A percentile compares a stretch with the other conserved stretches of the same genome.
Evolutionary conservation across 2,113 vertebrate genomes (phyloP).

Genomic region (Corapipo altera): DNA sequence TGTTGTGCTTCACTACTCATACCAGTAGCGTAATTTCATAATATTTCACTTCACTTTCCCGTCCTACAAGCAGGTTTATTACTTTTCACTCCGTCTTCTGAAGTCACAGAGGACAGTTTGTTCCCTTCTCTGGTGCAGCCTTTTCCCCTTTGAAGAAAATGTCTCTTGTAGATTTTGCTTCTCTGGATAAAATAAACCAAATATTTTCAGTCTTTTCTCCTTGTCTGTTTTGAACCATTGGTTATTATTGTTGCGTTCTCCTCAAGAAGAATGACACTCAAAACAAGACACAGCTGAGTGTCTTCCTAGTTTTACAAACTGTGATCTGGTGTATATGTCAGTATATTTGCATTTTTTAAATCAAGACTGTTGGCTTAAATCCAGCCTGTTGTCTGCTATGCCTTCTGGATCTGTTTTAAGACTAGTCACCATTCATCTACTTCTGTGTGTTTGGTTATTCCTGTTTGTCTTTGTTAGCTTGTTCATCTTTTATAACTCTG

Average conservation of each 20-base stretch:
- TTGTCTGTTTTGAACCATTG: not conserved
- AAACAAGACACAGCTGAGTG: not conserved
- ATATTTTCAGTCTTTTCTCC: not conserved
- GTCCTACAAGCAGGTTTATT: not conserved
- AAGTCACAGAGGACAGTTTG: not conserved
- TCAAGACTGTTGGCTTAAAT: not conserved
- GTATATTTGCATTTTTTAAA: not conserved
- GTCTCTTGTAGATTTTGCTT: not conserved
- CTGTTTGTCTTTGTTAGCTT: not conserved
- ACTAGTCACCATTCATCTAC: not conserved
- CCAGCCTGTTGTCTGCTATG: not conserved
- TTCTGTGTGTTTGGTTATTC: not conserved
- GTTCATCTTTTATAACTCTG: not conserved
- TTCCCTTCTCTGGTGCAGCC: not conserved
- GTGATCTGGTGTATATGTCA: not conserved
- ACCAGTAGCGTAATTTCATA: not conserved
- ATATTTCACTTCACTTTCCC: not conserved
- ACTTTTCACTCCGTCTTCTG: not conserved
- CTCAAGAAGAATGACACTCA: not conserved
- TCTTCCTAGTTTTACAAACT: not conserved
- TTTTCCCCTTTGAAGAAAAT: not conserved
- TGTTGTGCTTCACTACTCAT: not conserved
- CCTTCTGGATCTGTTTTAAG: not conserved
- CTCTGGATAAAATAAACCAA: not conserved
- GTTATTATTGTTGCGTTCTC: not conserved